Percentiles rank a stretch among this genome's conserved stretches.
phyloP scores from a whole-genome alignment of 1,140 invertebrate genomes.

The Drosophila funebris region DNA sequence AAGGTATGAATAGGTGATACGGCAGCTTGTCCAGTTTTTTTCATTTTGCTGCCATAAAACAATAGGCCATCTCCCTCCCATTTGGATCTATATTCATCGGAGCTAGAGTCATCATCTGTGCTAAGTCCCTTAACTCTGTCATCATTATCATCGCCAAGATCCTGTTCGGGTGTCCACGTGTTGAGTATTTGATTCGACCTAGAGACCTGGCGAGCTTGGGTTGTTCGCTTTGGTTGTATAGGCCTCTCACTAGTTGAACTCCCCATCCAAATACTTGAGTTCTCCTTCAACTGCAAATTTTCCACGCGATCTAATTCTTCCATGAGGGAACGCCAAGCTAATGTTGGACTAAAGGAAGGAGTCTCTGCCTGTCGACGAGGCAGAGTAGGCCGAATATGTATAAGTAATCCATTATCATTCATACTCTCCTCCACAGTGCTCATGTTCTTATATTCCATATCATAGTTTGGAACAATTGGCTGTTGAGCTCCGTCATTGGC shows the following conservation, averaged over 20 bases:
- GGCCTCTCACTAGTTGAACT: constrained; percentile 23
- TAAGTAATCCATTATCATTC: constrained; percentile 86
- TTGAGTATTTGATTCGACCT: constrained; percentile 41
- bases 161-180: constrained; percentile 92
- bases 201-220: neutral
- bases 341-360: constrained; percentile 91
- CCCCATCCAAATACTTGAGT: neutral
- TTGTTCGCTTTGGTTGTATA: constrained; percentile 31
- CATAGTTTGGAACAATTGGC: constrained; percentile 11
- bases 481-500: neutral
- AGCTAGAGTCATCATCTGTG: constrained; percentile 45
- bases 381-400: constrained; percentile 90
- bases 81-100: constrained; percentile 54
- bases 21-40: constrained; percentile 9
- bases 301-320: constrained; percentile 32
- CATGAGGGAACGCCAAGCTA: constrained; percentile 90
- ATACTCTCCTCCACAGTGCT: constrained; percentile 32
- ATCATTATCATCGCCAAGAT: constrained; percentile 85
- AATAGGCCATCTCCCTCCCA: constrained; percentile 41
- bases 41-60: constrained; percentile 51
- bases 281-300: constrained; percentile 4
- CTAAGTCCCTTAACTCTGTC: constrained; percentile 87
- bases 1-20: constrained; percentile 86
- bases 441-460: constrained; percentile 29
- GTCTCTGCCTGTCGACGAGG: constrained; percentile 90